phyloP scores from a whole-genome alignment of 1,140 invertebrate species.

The Steinernema feltiae region DNA sequence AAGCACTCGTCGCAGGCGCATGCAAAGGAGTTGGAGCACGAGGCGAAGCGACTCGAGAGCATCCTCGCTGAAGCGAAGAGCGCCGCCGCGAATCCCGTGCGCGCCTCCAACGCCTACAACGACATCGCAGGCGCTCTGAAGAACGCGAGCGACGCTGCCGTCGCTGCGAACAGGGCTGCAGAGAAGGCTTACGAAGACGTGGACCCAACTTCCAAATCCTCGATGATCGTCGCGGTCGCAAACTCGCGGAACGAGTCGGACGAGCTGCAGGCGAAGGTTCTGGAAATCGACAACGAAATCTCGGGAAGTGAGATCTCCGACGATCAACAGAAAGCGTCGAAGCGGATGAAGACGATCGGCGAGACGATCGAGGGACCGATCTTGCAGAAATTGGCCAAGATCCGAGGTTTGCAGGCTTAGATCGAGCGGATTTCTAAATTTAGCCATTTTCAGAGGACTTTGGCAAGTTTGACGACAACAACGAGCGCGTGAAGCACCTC shows the following conservation, averaged over 20 bases:
- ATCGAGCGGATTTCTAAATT: no score
- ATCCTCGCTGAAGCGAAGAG: constrained; percentile 30
- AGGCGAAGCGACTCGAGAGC: constrained; percentile 33
- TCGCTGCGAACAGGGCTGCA: constrained; percentile 29
- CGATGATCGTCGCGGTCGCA: not conserved
- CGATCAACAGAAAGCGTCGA: not conserved
- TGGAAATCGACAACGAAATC: not conserved
- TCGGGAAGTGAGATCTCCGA: not conserved
- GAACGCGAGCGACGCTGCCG: constrained; percentile 42
- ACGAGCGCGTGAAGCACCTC: constrained; percentile 50
- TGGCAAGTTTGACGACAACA: constrained; percentile 51
- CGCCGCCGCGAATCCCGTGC: constrained; percentile 42
- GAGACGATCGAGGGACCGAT: not conserved
- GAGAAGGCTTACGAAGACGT: not conserved
- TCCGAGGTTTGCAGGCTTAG: not conserved
- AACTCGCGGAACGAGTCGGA: not conserved
- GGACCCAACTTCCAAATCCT: not conserved
- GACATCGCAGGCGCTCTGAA: constrained; percentile 46
- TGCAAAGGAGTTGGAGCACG: constrained; percentile 41
- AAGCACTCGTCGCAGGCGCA: constrained; percentile 40
- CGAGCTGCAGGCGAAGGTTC: not conserved
- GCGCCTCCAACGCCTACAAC: constrained; percentile 52
- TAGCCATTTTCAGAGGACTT: constrained; percentile 33
- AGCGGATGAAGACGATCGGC: not conserved
- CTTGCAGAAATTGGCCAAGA: not conserved